Evolutionary conservation across 2,797 vertebrate genomes (phyloP).

Genomic region (Liparis tanakae): DNA sequence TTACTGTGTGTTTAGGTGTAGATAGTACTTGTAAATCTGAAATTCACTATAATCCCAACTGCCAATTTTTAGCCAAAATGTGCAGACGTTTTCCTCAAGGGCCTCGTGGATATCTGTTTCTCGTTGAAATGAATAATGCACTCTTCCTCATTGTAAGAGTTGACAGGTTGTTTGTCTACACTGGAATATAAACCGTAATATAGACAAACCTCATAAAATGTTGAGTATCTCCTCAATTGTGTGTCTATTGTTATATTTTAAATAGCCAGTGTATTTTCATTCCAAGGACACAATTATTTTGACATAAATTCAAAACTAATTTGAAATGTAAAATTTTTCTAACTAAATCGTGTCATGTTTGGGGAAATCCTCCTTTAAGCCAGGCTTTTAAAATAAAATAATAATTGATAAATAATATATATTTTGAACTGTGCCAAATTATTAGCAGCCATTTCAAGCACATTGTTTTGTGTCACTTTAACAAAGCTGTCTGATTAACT

Average conservation of each 20-base stretch:
- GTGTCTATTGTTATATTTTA: constrained; percentile 15
- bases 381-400: constrained; percentile 46
- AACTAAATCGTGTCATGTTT: background rate
- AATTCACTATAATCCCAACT: background rate
- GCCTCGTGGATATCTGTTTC: background rate
- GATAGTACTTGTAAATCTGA: background rate
- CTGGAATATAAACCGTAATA: background rate
- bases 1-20: background rate
- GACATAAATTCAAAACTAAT: background rate
- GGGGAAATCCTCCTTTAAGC: constrained; percentile 13
- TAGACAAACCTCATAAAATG: constrained; percentile 12
- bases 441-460: constrained; percentile 63
- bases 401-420: constrained; percentile 53
- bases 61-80: background rate
- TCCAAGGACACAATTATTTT: background rate
- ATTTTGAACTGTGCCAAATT: constrained; percentile 69
- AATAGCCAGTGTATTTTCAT: constrained; percentile 12
- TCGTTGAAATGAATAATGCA: constrained; percentile 13
- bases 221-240: constrained; percentile 2
- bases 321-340: background rate
- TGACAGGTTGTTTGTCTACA: background rate
- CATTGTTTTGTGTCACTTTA: constrained; percentile 76
- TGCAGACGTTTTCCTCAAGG: background rate
- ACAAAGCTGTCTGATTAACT: constrained; percentile 82
- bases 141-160: constrained; percentile 11